Evolutionary conservation across 2,888 invertebrate genomes (phyloP).

Genomic region (Onchidella celtica): DNA sequence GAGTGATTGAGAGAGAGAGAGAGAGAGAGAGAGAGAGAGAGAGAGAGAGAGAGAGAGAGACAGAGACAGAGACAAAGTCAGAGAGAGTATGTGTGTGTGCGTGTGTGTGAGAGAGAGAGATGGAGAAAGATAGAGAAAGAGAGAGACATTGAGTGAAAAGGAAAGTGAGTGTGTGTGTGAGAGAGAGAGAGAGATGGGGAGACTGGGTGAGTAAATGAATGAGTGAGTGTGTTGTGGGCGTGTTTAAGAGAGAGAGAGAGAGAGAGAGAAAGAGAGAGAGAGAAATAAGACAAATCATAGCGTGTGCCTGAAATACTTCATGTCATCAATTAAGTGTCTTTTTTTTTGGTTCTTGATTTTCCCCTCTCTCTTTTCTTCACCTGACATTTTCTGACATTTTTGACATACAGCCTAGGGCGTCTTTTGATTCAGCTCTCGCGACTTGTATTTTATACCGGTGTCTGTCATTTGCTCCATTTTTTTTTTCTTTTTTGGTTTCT

Average conservation of each 20-base stretch:
- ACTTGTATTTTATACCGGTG: neutral
- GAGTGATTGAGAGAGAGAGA: slow-evolving; percentile 12
- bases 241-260: neutral
- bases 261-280: slow-evolving; percentile 28
- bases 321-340: no score
- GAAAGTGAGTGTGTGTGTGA: slow-evolving; percentile 1
- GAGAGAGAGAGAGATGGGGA: no score
- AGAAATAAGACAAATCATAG: neutral
- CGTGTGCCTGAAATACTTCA: neutral
- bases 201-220: no score
- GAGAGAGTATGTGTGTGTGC: no score
- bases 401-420: no score
- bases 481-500: no score
- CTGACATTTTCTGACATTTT: no score
- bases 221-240: no score
- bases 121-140: neutral
- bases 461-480: neutral
- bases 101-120: no score
- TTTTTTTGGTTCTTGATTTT: no score
- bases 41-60: slow-evolving; percentile 17
- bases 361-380: no score
- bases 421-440: neutral
- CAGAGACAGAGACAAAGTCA: no score
- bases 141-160: neutral
- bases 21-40: neutral